Percentiles rank a stretch among this genome's conserved stretches.
Evolutionary conservation across 2,888 invertebrate species (phyloP).

Genomic region (Lymantria monacha): DNA sequence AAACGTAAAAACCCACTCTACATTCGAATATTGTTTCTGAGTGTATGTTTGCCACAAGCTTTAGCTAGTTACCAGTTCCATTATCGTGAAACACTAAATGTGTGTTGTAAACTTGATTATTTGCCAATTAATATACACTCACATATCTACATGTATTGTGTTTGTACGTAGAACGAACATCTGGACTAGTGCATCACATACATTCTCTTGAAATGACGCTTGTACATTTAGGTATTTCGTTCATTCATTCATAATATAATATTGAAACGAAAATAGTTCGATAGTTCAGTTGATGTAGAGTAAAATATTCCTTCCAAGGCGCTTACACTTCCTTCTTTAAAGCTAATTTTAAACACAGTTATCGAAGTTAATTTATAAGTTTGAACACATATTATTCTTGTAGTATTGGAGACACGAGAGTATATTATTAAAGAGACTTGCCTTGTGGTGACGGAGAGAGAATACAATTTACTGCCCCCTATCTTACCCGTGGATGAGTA

Average conservation of each 20-base stretch:
- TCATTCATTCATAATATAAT: constrained; percentile 13
- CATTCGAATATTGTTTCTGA: neutral
- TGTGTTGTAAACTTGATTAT: constrained; percentile 4
- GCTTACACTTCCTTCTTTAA: too few relatives aligned
- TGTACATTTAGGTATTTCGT: constrained; percentile 6
- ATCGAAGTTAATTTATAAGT: too few relatives aligned
- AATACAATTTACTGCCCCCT: too few relatives aligned
- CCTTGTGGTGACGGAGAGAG: too few relatives aligned
- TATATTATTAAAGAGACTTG: too few relatives aligned
- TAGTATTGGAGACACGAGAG: too few relatives aligned
- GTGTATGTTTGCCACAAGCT: neutral
- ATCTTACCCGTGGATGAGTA: too few relatives aligned
- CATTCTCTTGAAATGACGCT: constrained; percentile 20
- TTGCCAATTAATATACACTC: constrained; percentile 14
- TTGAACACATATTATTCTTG: too few relatives aligned
- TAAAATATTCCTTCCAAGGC: too few relatives aligned
- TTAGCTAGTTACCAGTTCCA: constrained; percentile 1
- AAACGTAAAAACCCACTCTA: too few relatives aligned
- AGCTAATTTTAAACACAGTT: too few relatives aligned
- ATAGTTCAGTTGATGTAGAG: too few relatives aligned
- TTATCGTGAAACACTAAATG: neutral
- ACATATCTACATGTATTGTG: neutral
- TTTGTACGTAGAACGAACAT: constrained; percentile 3
- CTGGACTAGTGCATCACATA: constrained; percentile 6
- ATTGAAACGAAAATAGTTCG: constrained; percentile 5